These are phyloP conservation scores for Yasuhikotakia modesta DNA, from an alignment of 2,797 vertebrate genomes.

Conservation along the genomic window DNA sequence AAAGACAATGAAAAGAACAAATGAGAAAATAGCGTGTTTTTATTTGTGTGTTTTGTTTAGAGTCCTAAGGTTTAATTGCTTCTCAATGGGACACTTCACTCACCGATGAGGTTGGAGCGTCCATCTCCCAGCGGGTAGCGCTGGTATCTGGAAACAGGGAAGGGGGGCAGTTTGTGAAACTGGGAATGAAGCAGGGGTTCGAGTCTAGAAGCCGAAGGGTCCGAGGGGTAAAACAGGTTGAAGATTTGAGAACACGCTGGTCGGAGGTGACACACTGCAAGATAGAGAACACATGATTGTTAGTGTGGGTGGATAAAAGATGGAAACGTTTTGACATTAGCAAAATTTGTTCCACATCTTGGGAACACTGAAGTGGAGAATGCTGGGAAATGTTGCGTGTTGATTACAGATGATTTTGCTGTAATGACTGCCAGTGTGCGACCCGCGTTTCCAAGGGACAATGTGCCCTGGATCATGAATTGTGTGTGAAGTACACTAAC, in stretches of 20 bases:
- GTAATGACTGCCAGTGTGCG: slow-evolving; percentile 17
- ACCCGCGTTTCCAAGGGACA: slow-evolving; percentile 30
- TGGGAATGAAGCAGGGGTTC: slow-evolving; percentile 90
- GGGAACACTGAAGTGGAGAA: not conserved
- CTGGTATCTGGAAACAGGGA: slow-evolving; percentile 92
- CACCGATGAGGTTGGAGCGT: slow-evolving; percentile 89
- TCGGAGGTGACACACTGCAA: slow-evolving; percentile 86
- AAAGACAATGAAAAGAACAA: slow-evolving; percentile 22
- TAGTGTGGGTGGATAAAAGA: not conserved
- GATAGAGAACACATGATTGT: slow-evolving; percentile 29
- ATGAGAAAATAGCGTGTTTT: slow-evolving; percentile 6
- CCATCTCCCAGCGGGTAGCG: slow-evolving; percentile 93
- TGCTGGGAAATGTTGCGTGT: not conserved
- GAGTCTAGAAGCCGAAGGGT: slow-evolving; percentile 93
- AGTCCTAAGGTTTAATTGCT: not conserved
- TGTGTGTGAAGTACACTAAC: slow-evolving; percentile 69
- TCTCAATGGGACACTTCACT: slow-evolving; percentile 52
- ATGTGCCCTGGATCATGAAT: not conserved
- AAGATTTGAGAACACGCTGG: slow-evolving; percentile 96
- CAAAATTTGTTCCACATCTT: not conserved
- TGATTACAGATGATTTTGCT: slow-evolving; percentile 18
- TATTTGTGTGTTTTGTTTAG: slow-evolving; percentile 10
- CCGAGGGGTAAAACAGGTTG: slow-evolving; percentile 97
- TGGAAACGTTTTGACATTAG: not conserved
- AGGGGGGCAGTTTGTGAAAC: slow-evolving; percentile 91